Evolutionary conservation across 2,113 vertebrate species (phyloP).

Genomic region (Nerophis lumbriciformis): DNA sequence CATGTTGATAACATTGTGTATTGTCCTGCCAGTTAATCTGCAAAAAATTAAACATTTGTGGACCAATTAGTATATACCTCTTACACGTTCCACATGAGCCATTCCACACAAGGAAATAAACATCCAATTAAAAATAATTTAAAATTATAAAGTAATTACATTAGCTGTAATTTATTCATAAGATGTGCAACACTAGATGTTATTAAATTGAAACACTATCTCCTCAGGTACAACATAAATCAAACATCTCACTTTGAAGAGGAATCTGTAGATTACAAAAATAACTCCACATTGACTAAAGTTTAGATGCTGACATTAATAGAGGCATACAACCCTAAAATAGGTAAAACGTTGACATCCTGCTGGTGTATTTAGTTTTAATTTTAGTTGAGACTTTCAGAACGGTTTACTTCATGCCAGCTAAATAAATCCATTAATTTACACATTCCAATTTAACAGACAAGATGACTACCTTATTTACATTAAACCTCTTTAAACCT

Average conservation of each 20-base stretch:
- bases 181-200: conserved; percentile 12
- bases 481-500: conserved; percentile 43
- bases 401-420: not conserved
- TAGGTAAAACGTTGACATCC: not conserved
- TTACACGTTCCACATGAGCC: not conserved
- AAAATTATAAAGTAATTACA: conserved; percentile 12
- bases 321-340: not conserved
- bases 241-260: conserved; percentile 5
- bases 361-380: conserved; percentile 9
- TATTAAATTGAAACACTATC: conserved; percentile 11
- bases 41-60: conserved; percentile 19
- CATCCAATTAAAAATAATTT: conserved; percentile 31
- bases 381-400: not conserved
- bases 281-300: not conserved
- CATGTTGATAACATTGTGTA: conserved; percentile 89
- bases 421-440: conserved; percentile 15
- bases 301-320: not conserved
- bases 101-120: conserved; percentile 21
- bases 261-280: conserved; percentile 2
- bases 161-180: conserved; percentile 7
- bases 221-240: not conserved
- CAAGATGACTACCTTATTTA: conserved; percentile 23
- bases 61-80: conserved; percentile 4
- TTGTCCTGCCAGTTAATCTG: conserved; percentile 83
- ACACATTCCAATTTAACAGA: conserved; percentile 13